Evolutionary conservation across 2,888 invertebrate species (phyloP).

Genomic region (Napeogenes inachia): DNA sequence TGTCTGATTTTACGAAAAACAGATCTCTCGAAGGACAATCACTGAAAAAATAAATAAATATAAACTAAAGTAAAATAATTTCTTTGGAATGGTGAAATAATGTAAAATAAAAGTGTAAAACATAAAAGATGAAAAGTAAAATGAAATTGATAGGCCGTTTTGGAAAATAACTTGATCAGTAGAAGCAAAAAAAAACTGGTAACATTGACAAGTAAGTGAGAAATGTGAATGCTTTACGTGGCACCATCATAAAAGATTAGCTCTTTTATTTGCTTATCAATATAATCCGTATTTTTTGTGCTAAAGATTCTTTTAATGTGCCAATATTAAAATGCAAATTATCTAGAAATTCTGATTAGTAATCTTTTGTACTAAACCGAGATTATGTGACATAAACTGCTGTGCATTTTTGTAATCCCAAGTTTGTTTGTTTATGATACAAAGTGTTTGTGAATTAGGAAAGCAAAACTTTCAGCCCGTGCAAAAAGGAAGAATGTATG

Average conservation of each 20-base stretch:
- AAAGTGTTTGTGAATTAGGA: conserved; percentile 68
- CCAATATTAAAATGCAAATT: conserved; percentile 46
- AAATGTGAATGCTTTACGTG: conserved; percentile 55
- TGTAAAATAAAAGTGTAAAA: conserved; percentile 49
- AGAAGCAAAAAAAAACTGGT: conserved; percentile 66
- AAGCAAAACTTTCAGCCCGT: conserved; percentile 74
- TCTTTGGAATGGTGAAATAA: conserved; percentile 56
- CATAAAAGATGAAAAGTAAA: conserved; percentile 58
- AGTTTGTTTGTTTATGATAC: conserved; percentile 65
- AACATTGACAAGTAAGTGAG: conserved; percentile 59
- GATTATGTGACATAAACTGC: conserved; percentile 59
- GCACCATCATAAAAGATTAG: conserved; percentile 39
- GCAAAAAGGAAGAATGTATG: conserved; percentile 72
- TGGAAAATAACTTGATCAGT: conserved; percentile 71
- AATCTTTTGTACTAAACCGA: conserved; percentile 50
- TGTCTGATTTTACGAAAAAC: conserved; percentile 68
- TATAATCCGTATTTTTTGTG: conserved; percentile 39
- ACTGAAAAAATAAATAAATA: conserved; percentile 52
- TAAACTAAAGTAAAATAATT: conserved; percentile 46
- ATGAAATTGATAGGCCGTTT: conserved; percentile 78
- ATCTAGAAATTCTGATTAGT: conserved; percentile 40
- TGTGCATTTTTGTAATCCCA: conserved; percentile 66
- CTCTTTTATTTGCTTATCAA: conserved; percentile 20
- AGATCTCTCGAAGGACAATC: conserved; percentile 78
- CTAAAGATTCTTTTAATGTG: conserved; percentile 54